Percentiles rank a stretch among this genome's conserved stretches.
Conservation (phyloP, 2,888 invertebrate species). For the Macropis europaea region DNA sequence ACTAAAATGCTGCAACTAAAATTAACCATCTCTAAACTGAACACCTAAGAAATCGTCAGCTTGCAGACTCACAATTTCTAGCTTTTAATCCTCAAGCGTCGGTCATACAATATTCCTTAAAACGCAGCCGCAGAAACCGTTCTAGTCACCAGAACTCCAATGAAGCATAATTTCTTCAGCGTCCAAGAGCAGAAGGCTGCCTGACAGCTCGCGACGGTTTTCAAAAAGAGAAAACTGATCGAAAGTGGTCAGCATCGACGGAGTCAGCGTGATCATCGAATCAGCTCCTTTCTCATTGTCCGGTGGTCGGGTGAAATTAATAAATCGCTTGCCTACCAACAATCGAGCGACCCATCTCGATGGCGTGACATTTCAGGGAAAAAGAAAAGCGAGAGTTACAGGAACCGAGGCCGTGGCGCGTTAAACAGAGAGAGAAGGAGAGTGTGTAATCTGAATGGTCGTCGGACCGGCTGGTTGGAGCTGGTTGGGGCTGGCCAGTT, state of each 20-base stretch:
- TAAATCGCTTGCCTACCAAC: conserved; percentile 34
- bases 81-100: no score
- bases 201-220: background rate
- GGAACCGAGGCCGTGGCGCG: conserved; percentile 40
- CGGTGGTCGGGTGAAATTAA: conserved; percentile 40
- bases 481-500: conserved; percentile 69
- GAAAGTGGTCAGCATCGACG: conserved; percentile 12
- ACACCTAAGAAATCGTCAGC: no score
- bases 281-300: conserved; percentile 33
- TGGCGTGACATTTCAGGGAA: conserved; percentile 66
- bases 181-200: background rate
- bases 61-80: no score
- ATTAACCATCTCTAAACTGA: no score
- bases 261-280: conserved; percentile 46
- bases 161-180: no score
- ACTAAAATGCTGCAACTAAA: no score
- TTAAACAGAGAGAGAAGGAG: no score
- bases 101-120: no score
- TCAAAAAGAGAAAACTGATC: conserved; percentile 5
- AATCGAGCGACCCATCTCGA: conserved; percentile 42
- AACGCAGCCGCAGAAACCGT: no score
- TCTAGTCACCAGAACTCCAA: no score
- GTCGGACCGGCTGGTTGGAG: conserved; percentile 62
- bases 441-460: conserved; percentile 69
- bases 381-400: conserved; percentile 54